Evolutionary conservation across 2,797 vertebrate species (phyloP).

Genomic region (Cuniculus paca): DNA sequence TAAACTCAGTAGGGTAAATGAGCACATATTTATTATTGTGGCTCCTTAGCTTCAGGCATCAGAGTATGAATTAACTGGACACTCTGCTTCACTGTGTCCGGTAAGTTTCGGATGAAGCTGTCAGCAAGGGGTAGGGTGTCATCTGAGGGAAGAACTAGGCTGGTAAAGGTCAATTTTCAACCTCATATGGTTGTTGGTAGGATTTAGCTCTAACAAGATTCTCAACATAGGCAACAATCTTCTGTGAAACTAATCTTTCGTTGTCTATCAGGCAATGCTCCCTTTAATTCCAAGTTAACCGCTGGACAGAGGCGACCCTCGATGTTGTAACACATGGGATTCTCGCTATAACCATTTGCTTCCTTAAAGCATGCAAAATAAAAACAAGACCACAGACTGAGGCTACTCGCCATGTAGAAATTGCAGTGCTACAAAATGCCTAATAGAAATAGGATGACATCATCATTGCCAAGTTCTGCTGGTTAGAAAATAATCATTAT

Average conservation of each 20-base stretch:
- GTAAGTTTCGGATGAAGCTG: not conserved
- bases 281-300: too few relatives aligned
- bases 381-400: not conserved
- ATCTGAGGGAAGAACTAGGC: not conserved
- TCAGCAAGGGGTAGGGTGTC: not conserved
- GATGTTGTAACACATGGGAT: not conserved
- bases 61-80: not conserved
- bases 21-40: not conserved
- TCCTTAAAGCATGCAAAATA: not conserved
- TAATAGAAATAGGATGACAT: not conserved
- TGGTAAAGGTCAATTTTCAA: not conserved
- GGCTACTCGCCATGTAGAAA: not conserved
- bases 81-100: not conserved
- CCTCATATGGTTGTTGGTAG: fast-evolving
- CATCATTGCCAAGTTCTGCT: not conserved
- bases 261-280: not conserved
- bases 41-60: not conserved
- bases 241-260: not conserved
- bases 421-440: not conserved
- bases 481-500: not conserved
- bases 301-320: not conserved
- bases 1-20: not conserved
- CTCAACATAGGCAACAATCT: not conserved
- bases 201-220: not conserved
- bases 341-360: not conserved